Evolutionary conservation across 2,888 invertebrate genomes (phyloP), one percentile per base, ranked within the genome.

Genomic region (Andricus quercusramuli): DNA sequence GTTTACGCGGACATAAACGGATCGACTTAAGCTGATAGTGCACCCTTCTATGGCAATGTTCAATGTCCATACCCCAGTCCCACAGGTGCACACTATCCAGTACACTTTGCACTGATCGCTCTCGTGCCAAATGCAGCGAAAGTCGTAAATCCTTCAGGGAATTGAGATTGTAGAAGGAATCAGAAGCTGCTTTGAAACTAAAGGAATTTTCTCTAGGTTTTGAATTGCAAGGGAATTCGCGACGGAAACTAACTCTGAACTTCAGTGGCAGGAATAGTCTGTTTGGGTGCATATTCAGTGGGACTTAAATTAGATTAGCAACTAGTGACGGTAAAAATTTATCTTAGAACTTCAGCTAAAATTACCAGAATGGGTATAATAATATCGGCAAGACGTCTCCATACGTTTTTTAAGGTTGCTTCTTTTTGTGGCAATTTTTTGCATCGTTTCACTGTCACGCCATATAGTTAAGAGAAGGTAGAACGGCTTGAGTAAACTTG

Each of bases 11-110:
- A 64, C 64, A 25, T 64, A 64, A 64, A 64, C 64, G 64, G 64
- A 29, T 64, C 29, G 64, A 6, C 64, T 64, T 64, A 29, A 64
- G 64, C 64, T 64, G 64, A 64, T 64, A 64, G 64, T 29, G 64
- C 64, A 29, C 64, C 64, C 64, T 64, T 64, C 64, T 64, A 64
- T 64, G 64, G 64, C 29, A 64, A 64, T 64, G 25, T 62, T 62
- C 62, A 62, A 62, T 62, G 22, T 64, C 17, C 64, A 64, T 25
- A 64, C 29, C 29, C 29, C 15, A 64, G 64, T 64, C 64, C 64
- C 29, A 64, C 64, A 64, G 17, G 64, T 29, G 64, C 64, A 17
- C 64, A 59, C 11, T 22, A 59, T 59, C 59, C 11, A 13, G 64
- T 29, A 64, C 64, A 29, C 64, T 29, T 17, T 64, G 25, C 15